Base-by-base conservation (phyloP, 2,888 invertebrate species). In the Troglohyphantes excavatus region DNA sequence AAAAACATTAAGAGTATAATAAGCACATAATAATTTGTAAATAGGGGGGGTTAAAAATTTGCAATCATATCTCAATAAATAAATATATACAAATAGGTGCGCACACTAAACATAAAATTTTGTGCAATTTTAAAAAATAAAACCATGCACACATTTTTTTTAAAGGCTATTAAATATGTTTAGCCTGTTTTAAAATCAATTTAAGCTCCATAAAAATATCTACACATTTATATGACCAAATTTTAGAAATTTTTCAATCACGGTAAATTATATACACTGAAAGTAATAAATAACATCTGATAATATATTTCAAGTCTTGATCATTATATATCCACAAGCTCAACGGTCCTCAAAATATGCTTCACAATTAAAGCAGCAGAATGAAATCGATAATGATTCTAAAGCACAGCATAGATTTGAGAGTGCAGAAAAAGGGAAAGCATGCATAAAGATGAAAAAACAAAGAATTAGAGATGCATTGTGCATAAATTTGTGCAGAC, bases 191-290 rank as follows among this genome's bases (percentile, higher is more conserved):
- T 46, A 19, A 59, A 61, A 46, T 19, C n/a, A 46, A 27, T 78
- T 82, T 82, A 82, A 82, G 82, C 82, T 82, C 82, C 59, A 82
- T 82, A 81, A 68, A 33, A 53, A 81, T 81, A 81, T 81, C 46
- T 81, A 81, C 59, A 81, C 33, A 67, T 70, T 33, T 61, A 82
- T 61, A 70, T 39, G 39, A 72, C 39, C 59, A 61, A 78, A 13
- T 59, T 23, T 53, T 19, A 75, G 7, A 26, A 23, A 39, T 33
- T 23, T 78, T 75, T 43, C 11, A 46, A 11, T 53, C 19, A 67
- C 67, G 19, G 29, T 43, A 70, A 82, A 82, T 39, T 82, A 72
- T 82, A 82, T 82, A 82, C 82, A 82, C 46, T 82, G 21, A 23
- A 82, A 70, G 26, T 29, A 79, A 82, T 82, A 72, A 72, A 82